Conservation (phyloP, 2,888 invertebrate species). For the Drosophila greeni region DNA sequence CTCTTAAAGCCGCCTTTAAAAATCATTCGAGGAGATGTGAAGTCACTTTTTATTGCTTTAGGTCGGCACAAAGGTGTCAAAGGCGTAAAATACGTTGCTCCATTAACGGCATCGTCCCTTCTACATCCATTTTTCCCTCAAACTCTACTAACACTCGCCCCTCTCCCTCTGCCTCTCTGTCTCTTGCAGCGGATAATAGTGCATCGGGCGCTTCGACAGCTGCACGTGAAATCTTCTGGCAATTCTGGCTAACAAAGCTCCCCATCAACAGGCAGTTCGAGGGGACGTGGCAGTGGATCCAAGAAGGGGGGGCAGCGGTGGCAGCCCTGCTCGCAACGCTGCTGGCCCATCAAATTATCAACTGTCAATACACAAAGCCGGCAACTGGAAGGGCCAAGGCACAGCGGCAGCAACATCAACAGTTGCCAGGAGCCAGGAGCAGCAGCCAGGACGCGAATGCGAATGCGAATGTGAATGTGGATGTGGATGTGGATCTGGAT, state of each 20-base stretch:
- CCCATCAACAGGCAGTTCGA: conserved; percentile 57
- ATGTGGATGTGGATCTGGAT: not conserved
- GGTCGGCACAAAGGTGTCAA: conserved; percentile 18
- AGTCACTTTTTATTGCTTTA: not conserved
- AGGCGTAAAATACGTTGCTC: not conserved
- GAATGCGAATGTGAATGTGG: not conserved
- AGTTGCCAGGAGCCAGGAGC: conserved; percentile 9
- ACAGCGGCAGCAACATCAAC: conserved; percentile 18
- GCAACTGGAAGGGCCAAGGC: conserved; percentile 27
- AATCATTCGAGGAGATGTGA: not conserved
- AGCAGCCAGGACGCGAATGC: conserved; percentile 2
- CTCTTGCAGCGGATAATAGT: conserved; percentile 52
- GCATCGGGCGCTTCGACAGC: conserved; percentile 59
- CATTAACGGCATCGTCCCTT: not conserved
- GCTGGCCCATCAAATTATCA: conserved; percentile 70
- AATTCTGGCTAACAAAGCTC: conserved; percentile 54
- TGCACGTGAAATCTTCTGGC: conserved; percentile 60
- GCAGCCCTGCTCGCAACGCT: conserved; percentile 33
- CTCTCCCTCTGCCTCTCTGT: conserved; percentile 9
- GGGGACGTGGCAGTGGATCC: conserved; percentile 53
- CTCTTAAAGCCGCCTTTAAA: not conserved
- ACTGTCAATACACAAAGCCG: conserved; percentile 61
- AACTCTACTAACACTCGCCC: conserved; percentile 5
- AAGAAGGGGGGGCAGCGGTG: conserved; percentile 11
- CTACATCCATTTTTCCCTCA: not conserved